Evolutionary conservation across 2,888 invertebrate genomes (phyloP).

Genomic region (Tuberolachnus salignus): DNA sequence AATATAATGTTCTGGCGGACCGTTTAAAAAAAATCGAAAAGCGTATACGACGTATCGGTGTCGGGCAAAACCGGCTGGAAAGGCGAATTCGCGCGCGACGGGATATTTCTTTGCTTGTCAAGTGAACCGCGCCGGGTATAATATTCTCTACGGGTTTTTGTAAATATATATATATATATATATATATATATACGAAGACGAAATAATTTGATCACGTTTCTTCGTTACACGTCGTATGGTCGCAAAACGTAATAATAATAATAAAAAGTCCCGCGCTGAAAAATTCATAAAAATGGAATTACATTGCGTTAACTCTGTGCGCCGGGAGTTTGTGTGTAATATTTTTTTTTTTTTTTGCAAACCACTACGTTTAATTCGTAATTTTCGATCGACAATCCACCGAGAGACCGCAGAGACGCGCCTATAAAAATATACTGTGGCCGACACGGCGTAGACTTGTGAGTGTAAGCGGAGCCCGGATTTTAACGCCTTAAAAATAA

Average conservation of each 20-base stretch:
- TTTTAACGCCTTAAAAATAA: no score
- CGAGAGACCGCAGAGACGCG: no score
- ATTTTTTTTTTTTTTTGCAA: neutral
- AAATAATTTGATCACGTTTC: slow-evolving; percentile 51
- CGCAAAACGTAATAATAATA: slow-evolving; percentile 27
- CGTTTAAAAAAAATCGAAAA: slow-evolving; percentile 2
- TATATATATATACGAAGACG: neutral
- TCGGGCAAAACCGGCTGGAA: neutral
- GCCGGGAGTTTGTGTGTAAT: neutral
- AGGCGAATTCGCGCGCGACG: neutral
- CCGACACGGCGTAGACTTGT: no score
- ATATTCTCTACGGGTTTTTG: slow-evolving; percentile 18
- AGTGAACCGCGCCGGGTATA: slow-evolving; percentile 9
- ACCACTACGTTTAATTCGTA: neutral
- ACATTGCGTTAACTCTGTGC: slow-evolving; percentile 2
- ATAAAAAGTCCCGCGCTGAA: slow-evolving; percentile 16
- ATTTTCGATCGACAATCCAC: neutral
- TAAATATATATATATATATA: neutral
- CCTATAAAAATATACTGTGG: no score
- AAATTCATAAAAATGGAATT: slow-evolving; percentile 39
- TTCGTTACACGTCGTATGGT: slow-evolving; percentile 40
- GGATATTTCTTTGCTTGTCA: slow-evolving; percentile 21
- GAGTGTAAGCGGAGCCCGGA: no score
- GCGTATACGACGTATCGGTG: neutral
- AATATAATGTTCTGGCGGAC: neutral